Conservation (phyloP, 2,797 vertebrate genomes). For the Enteromius thamalakanensis region DNA sequence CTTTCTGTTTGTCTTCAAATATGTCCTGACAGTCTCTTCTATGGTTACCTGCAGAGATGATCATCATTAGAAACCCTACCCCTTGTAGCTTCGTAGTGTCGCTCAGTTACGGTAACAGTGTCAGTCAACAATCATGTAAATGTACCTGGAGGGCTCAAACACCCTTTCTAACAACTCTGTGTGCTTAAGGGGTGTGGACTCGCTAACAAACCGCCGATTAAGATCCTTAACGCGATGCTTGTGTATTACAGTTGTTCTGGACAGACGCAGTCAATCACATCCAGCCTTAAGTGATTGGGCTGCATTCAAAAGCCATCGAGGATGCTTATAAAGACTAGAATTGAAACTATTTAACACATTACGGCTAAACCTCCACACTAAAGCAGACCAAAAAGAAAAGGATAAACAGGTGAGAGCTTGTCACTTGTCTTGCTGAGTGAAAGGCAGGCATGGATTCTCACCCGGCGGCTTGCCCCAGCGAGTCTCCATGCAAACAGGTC, state of each 20-base stretch:
- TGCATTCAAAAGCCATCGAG: not conserved
- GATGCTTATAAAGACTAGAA: not conserved
- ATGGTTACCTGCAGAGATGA: slow-evolving; percentile 10
- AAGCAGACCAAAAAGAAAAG: not conserved
- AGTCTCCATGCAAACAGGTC: slow-evolving; percentile 53
- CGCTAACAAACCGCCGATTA: not conserved
- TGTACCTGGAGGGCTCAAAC: slow-evolving; percentile 2
- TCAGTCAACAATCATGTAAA: slow-evolving; percentile 17
- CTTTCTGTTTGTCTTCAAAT: not conserved
- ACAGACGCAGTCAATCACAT: not conserved
- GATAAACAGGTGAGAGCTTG: slow-evolving; percentile 50
- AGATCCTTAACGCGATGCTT: not conserved
- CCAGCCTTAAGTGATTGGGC: not conserved
- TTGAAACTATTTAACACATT: slow-evolving; percentile 18
- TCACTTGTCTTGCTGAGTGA: slow-evolving; percentile 52
- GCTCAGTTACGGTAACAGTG: not conserved
- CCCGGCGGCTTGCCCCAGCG: slow-evolving; percentile 55
- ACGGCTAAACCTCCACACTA: slow-evolving; percentile 27
- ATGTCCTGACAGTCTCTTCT: not conserved
- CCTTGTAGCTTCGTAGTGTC: not conserved
- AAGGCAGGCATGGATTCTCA: slow-evolving; percentile 52
- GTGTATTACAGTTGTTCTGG: not conserved
- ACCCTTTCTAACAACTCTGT: not conserved
- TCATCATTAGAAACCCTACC: not conserved
- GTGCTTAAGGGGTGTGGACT: not conserved